phyloP scores from a whole-genome alignment of 2,113 vertebrate genomes.

The Amazona vittata region DNA sequence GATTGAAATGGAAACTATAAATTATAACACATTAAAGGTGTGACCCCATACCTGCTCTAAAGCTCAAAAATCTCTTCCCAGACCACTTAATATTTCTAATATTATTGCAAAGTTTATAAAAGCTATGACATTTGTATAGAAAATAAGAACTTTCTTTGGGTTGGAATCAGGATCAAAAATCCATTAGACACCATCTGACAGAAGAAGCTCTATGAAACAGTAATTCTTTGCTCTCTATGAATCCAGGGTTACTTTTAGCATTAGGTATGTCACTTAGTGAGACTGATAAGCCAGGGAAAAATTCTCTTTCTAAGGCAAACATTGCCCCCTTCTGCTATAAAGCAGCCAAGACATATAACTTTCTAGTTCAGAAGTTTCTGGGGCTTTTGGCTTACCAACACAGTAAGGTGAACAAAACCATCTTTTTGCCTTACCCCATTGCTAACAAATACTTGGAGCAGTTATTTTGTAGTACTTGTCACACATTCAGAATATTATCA shows the following conservation, averaged over 20 bases:
- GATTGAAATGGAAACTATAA: neutral
- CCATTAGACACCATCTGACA: neutral
- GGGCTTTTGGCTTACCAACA: rapidly evolving
- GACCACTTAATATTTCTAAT: neutral
- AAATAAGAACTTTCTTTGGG: neutral
- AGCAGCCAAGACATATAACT: neutral
- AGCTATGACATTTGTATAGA: neutral
- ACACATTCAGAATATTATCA: neutral
- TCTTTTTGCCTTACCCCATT: neutral
- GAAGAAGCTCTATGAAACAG: neutral
- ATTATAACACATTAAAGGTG: neutral
- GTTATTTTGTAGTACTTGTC: neutral
- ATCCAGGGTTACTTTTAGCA: neutral
- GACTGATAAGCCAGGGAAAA: neutral
- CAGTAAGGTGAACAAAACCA: rapidly evolving
- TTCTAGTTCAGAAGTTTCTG: neutral
- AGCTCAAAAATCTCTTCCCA: neutral
- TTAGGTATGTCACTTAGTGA: too few relatives aligned
- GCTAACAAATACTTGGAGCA: neutral
- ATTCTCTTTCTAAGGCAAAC: slow-evolving; percentile 2
- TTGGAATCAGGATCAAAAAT: neutral
- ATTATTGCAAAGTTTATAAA: neutral
- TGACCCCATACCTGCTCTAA: neutral
- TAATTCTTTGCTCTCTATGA: neutral
- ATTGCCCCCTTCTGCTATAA: slow-evolving; percentile 54